phyloP scores from a whole-genome alignment of 2,797 vertebrate genomes.

The Anolis apletophallus region DNA sequence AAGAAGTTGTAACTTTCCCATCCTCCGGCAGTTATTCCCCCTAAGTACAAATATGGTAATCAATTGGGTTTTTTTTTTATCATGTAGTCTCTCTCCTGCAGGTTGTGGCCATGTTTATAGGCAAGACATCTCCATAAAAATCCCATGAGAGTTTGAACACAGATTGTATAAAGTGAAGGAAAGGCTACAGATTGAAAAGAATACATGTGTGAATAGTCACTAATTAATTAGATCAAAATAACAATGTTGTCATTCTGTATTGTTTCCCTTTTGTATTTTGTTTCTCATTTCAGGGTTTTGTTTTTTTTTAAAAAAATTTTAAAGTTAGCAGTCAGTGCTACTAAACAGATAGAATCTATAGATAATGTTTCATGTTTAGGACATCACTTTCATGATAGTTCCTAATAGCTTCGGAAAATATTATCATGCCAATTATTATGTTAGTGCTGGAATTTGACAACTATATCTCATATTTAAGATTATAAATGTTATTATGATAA shows the following conservation, averaged over 20 bases:
- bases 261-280: neutral
- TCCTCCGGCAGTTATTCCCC: neutral
- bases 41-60: neutral
- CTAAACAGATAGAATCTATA: neutral
- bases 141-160: neutral
- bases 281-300: neutral
- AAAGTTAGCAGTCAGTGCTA: neutral
- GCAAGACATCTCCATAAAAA: neutral
- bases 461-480: slow-evolving; percentile 22
- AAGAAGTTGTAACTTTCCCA: neutral
- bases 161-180: no score
- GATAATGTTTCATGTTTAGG: neutral
- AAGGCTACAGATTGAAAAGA: no score
- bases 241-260: neutral
- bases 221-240: neutral
- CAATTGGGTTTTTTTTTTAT: neutral
- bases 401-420: neutral
- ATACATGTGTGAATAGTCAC: neutral
- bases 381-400: neutral
- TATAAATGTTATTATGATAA: neutral
- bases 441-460: slow-evolving; percentile 16
- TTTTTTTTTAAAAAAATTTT: neutral
- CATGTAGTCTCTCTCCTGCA: neutral
- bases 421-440: neutral
- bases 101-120: neutral